Evolutionary conservation across 2,113 vertebrate species (phyloP).

Genomic region (Sisor rabdophorus): DNA sequence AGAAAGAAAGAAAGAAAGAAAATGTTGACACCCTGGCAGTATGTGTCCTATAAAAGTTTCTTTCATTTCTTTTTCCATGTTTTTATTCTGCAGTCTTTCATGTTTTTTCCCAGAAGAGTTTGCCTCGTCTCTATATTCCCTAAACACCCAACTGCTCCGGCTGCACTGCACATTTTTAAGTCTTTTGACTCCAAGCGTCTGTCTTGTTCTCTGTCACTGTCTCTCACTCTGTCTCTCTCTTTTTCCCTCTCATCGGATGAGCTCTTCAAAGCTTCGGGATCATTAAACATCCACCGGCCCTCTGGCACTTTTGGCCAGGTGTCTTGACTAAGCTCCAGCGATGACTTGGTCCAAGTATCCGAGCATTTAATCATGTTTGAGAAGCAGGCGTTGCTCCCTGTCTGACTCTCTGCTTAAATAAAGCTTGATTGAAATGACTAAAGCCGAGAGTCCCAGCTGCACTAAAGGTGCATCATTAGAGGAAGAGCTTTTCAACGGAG

Average conservation of each 20-base stretch:
- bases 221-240: background rate
- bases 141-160: no score
- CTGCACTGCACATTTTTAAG: conserved; percentile 7
- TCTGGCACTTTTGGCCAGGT: conserved; percentile 43
- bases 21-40: background rate
- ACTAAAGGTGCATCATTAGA: conserved; percentile 36
- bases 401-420: conserved; percentile 45
- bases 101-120: background rate
- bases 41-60: background rate
- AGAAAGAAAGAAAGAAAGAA: no score
- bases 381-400: conserved; percentile 31
- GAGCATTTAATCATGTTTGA: conserved; percentile 42
- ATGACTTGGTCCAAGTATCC: conserved; percentile 33
- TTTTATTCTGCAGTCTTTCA: background rate
- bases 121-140: conserved; percentile 6
- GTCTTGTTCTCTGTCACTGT: background rate
- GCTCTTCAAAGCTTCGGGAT: conserved; percentile 26
- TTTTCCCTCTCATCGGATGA: conserved; percentile 14
- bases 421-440: conserved; percentile 45
- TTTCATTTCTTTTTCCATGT: conserved; percentile 7
- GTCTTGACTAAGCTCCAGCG: conserved; percentile 38
- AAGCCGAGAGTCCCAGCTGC: conserved; percentile 35
- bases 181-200: background rate
- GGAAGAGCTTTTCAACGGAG: conserved; percentile 33
- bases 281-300: conserved; percentile 38